Percentiles rank a stretch among this genome's conserved stretches.
phyloP scores from a whole-genome alignment of 2,888 invertebrate species.

The Cancer borealis region DNA sequence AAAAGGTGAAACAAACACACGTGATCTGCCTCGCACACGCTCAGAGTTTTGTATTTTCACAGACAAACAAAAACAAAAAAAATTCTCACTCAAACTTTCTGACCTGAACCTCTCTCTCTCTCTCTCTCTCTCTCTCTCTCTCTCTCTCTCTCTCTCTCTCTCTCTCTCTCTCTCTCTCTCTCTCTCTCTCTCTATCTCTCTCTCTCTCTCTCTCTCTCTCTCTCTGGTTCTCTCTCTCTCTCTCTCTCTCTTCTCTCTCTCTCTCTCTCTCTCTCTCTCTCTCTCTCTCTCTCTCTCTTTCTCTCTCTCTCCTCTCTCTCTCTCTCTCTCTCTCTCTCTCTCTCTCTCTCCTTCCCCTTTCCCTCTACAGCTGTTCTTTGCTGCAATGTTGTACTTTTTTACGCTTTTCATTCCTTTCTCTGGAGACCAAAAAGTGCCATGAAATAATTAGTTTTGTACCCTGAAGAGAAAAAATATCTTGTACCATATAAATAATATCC shows the following conservation, averaged over 20 bases:
- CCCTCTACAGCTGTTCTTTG: not conserved
- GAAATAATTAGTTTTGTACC: not conserved
- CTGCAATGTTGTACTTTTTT: not conserved
- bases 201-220: not conserved
- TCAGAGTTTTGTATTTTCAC: not conserved
- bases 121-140: not conserved
- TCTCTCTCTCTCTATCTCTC: not conserved
- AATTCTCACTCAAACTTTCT: slow-evolving; percentile 8
- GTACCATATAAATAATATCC: too few species aligned
- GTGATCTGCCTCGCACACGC: not conserved
- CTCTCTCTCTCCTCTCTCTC: not conserved
- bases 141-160: not conserved
- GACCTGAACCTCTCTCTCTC: slow-evolving; percentile 2
- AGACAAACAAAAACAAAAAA: not conserved
- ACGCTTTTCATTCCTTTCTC: not conserved
- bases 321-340: not conserved
- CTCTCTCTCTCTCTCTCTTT: not conserved
- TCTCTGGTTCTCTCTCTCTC: not conserved
- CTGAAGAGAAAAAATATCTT: not conserved
- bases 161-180: too few species aligned
- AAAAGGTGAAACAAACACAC: not conserved
- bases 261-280: not conserved
- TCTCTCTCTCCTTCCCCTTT: not conserved
- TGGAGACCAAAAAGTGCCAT: not conserved
- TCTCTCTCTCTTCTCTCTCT: not conserved